Conservation (phyloP, 2,797 vertebrate species). For the Hypotaenidia philippensis region DNA sequence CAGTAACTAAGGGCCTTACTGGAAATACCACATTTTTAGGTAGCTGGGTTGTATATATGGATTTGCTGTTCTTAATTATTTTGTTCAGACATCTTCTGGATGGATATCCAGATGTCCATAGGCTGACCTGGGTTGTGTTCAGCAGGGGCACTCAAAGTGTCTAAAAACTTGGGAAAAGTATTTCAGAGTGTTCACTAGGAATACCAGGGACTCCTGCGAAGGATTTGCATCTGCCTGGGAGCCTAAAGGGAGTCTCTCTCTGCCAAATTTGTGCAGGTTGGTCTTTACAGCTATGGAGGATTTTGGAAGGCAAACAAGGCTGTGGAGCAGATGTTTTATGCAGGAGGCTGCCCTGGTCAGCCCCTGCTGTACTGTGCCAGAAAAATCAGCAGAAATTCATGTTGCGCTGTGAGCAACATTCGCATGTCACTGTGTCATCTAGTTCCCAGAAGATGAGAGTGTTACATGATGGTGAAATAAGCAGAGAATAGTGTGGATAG, state of each 20-base stretch:
- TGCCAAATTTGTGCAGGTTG: background rate
- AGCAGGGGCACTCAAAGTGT: background rate
- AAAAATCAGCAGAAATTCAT: slow-evolving; percentile 65
- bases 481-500: background rate
- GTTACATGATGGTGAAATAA: slow-evolving; percentile 48
- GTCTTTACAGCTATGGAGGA: background rate
- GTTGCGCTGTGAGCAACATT: slow-evolving; percentile 9
- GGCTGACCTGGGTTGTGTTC: background rate
- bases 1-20: background rate
- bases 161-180: background rate
- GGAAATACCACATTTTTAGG: background rate
- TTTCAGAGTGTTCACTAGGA: background rate
- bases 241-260: background rate
- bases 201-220: background rate
- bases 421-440: slow-evolving; percentile 39
- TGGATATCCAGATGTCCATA: background rate
- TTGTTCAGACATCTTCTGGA: background rate
- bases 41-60: background rate
- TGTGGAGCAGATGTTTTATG: slow-evolving; percentile 46
- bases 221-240: background rate
- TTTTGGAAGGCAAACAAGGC: slow-evolving; percentile 26
- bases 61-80: background rate
- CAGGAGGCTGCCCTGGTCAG: slow-evolving; percentile 41
- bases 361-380: slow-evolving; percentile 16
- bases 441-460: slow-evolving; percentile 44